Percentiles rank a stretch among this genome's conserved stretches.
Conservation (phyloP, 2,797 vertebrate species). For the Natrix natrix region DNA sequence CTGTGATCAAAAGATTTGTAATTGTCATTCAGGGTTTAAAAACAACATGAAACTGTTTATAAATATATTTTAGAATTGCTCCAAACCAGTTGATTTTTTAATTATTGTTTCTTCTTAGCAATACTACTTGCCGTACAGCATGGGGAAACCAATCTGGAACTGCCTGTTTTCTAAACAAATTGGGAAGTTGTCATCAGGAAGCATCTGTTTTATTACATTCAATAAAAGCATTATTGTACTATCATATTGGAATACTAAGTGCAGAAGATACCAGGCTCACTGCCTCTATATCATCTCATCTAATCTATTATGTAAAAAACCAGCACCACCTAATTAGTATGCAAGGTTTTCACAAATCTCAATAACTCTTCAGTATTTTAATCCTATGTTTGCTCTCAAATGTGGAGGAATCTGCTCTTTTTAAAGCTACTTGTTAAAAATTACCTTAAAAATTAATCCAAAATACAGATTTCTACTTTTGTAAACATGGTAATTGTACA, state of each 20-base stretch:
- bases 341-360: slow-evolving; percentile 59
- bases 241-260: slow-evolving; percentile 48
- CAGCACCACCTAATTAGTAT: slow-evolving; percentile 56
- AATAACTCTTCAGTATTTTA: slow-evolving; percentile 55
- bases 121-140: slow-evolving; percentile 45
- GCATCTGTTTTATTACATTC: slow-evolving; percentile 68
- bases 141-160: slow-evolving; percentile 59
- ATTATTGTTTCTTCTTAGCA: slow-evolving; percentile 50
- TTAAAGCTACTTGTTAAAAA: slow-evolving; percentile 30
- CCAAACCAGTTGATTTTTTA: slow-evolving; percentile 39
- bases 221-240: slow-evolving; percentile 60
- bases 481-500: slow-evolving; percentile 15
- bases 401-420: slow-evolving; percentile 36
- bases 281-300: not conserved
- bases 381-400: slow-evolving; percentile 44
- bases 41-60: slow-evolving; percentile 37
- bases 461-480: not conserved
- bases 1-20: slow-evolving; percentile 33
- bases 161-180: slow-evolving; percentile 67
- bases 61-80: slow-evolving; percentile 36
- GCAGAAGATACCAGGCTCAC: slow-evolving; percentile 43
- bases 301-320: not conserved
- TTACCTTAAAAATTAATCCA: slow-evolving; percentile 9
- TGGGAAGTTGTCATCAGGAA: slow-evolving; percentile 66
- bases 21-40: slow-evolving; percentile 54